Percentiles rank a stretch among this genome's conserved stretches.
These are phyloP conservation scores for Anolis carolinensis DNA, from an alignment of 2,113 vertebrate species.

Conservation along the genomic window DNA sequence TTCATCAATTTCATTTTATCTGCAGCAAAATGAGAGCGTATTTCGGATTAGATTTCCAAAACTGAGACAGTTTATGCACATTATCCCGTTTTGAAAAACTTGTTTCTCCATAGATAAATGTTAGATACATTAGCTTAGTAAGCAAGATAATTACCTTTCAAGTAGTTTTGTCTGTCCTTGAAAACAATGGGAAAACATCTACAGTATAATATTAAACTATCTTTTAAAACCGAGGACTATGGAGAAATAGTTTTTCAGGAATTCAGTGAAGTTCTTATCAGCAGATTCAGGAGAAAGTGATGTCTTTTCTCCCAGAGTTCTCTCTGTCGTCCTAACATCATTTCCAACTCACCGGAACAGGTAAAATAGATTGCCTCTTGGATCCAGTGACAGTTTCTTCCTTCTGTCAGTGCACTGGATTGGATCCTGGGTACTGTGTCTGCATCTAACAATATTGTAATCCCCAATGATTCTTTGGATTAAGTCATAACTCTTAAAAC, in stretches of 20 bases:
- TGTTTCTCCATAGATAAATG: no score
- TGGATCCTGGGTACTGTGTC: no score
- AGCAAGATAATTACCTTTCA: neutral
- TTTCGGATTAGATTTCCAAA: conserved; percentile 13
- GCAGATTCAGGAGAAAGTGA: neutral
- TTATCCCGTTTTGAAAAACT: neutral
- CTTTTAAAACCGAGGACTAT: neutral
- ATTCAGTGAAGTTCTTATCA: neutral
- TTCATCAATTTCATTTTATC: neutral
- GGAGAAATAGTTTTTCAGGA: neutral
- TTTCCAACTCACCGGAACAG: no score
- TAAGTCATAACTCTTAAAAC: neutral
- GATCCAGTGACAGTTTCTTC: no score
- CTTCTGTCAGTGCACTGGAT: no score
- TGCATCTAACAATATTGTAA: no score
- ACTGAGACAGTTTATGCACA: neutral
- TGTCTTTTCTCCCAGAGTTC: neutral
- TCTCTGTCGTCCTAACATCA: no score
- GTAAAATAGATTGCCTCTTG: no score
- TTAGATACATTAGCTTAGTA: no score
- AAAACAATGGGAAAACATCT: neutral
- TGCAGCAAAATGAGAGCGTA: neutral
- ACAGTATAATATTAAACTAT: neutral
- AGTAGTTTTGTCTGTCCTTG: neutral
- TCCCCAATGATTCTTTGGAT: neutral